Evolutionary conservation across 1,140 invertebrate species (phyloP).

Genomic region (Goniozus legneri): DNA sequence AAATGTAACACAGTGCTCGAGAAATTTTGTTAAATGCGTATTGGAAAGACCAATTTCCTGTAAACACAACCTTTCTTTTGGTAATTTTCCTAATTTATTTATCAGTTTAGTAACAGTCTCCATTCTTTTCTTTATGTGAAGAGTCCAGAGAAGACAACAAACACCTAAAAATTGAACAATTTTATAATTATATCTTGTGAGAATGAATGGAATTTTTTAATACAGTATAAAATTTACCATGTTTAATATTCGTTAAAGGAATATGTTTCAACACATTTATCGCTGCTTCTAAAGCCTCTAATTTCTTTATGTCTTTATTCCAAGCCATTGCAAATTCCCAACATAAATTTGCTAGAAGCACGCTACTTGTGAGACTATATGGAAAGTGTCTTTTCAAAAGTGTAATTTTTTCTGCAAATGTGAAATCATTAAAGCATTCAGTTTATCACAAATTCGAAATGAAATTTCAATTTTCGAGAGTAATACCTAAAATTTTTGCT

Average conservation of each 20-base stretch:
- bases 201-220: background rate
- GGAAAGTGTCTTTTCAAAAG: slow-evolving; percentile 75
- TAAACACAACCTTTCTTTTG: slow-evolving; percentile 76
- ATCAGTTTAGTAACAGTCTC: slow-evolving; percentile 73
- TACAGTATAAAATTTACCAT: slow-evolving; percentile 51
- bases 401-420: slow-evolving; percentile 37
- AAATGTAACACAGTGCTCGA: slow-evolving; percentile 67
- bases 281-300: slow-evolving; percentile 63
- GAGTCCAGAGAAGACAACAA: slow-evolving; percentile 82
- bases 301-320: slow-evolving; percentile 72
- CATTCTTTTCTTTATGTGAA: slow-evolving; percentile 74
- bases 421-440: slow-evolving; percentile 4
- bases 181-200: background rate
- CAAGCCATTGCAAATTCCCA: slow-evolving; percentile 87
- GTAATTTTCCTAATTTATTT: slow-evolving; percentile 84
- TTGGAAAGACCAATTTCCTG: slow-evolving; percentile 75
- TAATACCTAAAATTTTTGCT: slow-evolving; percentile 30
- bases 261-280: slow-evolving; percentile 57
- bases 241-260: slow-evolving; percentile 61
- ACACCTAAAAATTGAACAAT: slow-evolving; percentile 54
- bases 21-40: slow-evolving; percentile 64
- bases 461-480: background rate
- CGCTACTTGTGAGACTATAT: slow-evolving; percentile 75
- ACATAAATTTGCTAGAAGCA: slow-evolving; percentile 78
- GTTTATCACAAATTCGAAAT: background rate